phyloP scores from a whole-genome alignment of 2,888 invertebrate genomes.

The Calliopum simillimum region DNA sequence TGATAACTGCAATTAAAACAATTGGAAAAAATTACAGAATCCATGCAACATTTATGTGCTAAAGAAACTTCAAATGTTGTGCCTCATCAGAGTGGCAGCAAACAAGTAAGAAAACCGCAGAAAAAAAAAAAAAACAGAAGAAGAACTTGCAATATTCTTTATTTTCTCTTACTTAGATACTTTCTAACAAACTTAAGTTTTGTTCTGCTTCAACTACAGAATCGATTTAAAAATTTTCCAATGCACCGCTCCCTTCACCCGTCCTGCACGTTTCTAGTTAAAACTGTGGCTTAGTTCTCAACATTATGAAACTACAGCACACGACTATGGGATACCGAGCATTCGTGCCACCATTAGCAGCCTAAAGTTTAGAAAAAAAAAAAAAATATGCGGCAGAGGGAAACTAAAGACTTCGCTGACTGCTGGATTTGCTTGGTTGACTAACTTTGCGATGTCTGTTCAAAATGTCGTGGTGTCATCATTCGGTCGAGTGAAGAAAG shows the following conservation, averaged over 20 bases:
- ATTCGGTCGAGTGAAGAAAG: background rate
- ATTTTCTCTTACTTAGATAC: background rate
- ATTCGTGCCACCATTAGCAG: background rate
- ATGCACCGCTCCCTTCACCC: background rate
- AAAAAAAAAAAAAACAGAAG: background rate
- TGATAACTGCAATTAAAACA: conserved; percentile 9
- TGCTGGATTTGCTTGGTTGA: no score
- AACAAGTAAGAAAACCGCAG: background rate
- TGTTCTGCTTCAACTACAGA: conserved; percentile 24
- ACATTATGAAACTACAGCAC: background rate
- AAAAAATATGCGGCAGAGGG: background rate
- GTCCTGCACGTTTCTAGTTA: background rate
- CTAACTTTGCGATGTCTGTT: no score
- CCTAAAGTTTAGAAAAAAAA: background rate
- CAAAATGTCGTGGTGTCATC: background rate
- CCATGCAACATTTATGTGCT: background rate
- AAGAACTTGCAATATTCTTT: conserved; percentile 1
- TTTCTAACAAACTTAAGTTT: conserved; percentile 12
- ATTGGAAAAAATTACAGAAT: background rate
- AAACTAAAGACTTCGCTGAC: background rate
- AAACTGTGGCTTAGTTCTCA: background rate
- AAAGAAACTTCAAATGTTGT: background rate
- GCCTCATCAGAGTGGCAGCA: background rate
- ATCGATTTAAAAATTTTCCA: conserved; percentile 23
- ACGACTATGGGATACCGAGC: background rate